Evolutionary conservation across 2,797 vertebrate species (phyloP).

Genomic region (Glossophaga mutica): DNA sequence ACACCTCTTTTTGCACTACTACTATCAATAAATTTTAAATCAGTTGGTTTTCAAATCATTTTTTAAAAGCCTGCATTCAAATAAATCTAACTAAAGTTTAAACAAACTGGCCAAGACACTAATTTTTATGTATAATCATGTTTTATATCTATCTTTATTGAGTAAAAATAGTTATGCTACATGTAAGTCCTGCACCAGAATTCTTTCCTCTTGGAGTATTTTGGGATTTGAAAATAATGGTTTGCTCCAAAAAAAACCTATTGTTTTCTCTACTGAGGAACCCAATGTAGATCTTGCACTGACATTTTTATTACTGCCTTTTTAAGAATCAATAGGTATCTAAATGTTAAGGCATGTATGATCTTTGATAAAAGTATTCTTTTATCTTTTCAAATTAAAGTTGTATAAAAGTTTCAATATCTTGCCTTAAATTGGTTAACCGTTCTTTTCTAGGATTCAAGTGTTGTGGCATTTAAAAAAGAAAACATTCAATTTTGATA

Average conservation of each 20-base stretch:
- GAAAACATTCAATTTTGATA: constrained; percentile 63
- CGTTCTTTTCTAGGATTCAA: constrained; percentile 67
- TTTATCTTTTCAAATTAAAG: constrained; percentile 65
- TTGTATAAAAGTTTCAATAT: constrained; percentile 50
- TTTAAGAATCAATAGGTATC: constrained; percentile 44
- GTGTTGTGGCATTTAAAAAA: constrained; percentile 57
- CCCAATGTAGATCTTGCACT: constrained; percentile 74
- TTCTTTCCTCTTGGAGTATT: constrained; percentile 41
- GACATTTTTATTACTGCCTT: constrained; percentile 75
- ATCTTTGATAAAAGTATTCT: constrained; percentile 56
- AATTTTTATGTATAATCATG: constrained; percentile 68
- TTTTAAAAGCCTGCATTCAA: constrained; percentile 50
- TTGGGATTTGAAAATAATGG: constrained; percentile 54
- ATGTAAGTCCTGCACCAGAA: constrained; percentile 38
- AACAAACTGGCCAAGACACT: constrained; percentile 56
- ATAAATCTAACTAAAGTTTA: constrained; percentile 41
- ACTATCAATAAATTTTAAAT: constrained; percentile 44
- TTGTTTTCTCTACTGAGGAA: constrained; percentile 66
- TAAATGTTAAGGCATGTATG: constrained; percentile 54
- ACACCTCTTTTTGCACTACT: constrained; percentile 77
- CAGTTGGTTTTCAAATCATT: not conserved
- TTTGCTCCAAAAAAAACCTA: constrained; percentile 55
- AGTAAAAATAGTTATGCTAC: constrained; percentile 46
- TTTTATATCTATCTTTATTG: constrained; percentile 74
- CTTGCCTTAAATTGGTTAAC: constrained; percentile 77